Base-by-base conservation (phyloP, 2,888 invertebrate genomes). In the Kryphioiulus occultus region DNA sequence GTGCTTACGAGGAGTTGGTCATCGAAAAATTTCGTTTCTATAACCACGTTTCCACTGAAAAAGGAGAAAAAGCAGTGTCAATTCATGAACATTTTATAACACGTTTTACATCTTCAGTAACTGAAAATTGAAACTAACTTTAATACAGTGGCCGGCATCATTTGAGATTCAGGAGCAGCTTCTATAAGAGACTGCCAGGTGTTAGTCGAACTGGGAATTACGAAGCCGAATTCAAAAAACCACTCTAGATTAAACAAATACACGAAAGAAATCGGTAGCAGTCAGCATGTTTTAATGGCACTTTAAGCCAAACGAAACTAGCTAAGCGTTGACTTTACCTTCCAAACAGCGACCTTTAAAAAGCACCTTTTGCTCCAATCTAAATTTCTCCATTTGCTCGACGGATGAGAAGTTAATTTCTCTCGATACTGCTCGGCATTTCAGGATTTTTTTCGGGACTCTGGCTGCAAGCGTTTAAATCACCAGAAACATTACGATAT, bases 141-240 rank as follows among this genome's bases (percentile, higher is more conserved):
- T 90, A 99, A 94, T 89, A 99, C 95, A 92, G 96, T 97, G 7
- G 99, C 98, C n/a, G 99, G 99, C 98, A 99, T 98, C 99, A 99
- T 99, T 93, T 99, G 98, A 87, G 97, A 97, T 92, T 99, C 99
- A 0, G 99, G 99, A 0, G 99, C 99, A 17, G 99, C 99, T 93
- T 99, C 98, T 90, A 99, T 98, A 88, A 98, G 94, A 87, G 98
- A 98, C 92, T 99, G 99, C 99, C 99, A 99, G 17, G 99, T 99
- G 92, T 99, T 99, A 83, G 99, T 99, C 12, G 99, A 99, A 91
- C 98, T 97, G 0, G 99, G 97, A 91, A 99, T 99, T 22, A 99
- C 99, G 93, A 97, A 99, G 82, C 99, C 99, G 94, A 99, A 99
- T 92, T 99, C 99, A 92, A 99, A 99, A 93, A 96, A 97, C 99